Conservation (phyloP, 2,888 invertebrate genomes). For the Ethmia dodecea region DNA sequence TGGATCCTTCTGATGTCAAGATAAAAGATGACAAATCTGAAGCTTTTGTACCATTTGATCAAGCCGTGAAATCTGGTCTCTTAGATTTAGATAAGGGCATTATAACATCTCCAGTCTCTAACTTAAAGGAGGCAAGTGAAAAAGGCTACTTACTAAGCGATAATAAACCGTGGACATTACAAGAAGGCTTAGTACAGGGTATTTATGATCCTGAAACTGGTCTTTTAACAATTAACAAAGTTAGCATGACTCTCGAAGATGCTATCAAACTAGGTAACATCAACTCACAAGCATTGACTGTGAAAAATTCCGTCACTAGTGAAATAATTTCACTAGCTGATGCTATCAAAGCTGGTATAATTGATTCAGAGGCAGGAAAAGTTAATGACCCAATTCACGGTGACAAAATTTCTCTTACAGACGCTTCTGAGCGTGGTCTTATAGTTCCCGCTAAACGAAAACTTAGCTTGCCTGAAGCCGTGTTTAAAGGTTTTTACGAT, state of each 20-base stretch:
- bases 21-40: constrained; percentile 86
- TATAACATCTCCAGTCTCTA: constrained; percentile 82
- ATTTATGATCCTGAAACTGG: constrained; percentile 87
- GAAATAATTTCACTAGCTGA: constrained; percentile 89
- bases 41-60: constrained; percentile 80
- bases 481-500: constrained; percentile 95
- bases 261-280: constrained; percentile 86
- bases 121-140: constrained; percentile 87
- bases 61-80: constrained; percentile 83
- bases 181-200: constrained; percentile 89
- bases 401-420: constrained; percentile 85
- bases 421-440: constrained; percentile 90
- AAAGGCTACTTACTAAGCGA: constrained; percentile 90
- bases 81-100: constrained; percentile 84
- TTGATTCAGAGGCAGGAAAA: constrained; percentile 88
- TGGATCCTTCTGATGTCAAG: constrained; percentile 84
- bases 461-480: constrained; percentile 91
- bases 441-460: constrained; percentile 89
- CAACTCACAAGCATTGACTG: constrained; percentile 85
- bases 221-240: constrained; percentile 82
- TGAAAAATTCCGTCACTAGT: constrained; percentile 87
- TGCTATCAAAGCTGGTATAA: constrained; percentile 85
- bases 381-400: constrained; percentile 86
- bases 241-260: constrained; percentile 83
- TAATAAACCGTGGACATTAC: constrained; percentile 87